Percentiles rank a stretch among this genome's conserved stretches.
Evolutionary conservation across 2,797 vertebrate genomes (phyloP).

Genomic region (Danio jaintianensis): DNA sequence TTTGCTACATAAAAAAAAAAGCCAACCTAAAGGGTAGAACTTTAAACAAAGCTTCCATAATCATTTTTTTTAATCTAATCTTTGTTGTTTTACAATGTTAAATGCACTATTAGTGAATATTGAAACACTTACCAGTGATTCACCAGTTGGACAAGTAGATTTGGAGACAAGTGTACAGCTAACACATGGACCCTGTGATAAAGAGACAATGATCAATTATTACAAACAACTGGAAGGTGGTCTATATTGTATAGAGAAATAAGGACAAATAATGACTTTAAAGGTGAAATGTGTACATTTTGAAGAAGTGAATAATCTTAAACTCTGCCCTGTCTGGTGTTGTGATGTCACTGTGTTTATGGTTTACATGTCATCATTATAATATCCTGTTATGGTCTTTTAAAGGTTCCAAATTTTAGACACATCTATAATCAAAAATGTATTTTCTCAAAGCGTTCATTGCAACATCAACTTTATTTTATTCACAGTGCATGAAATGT

Average conservation of each 20-base stretch:
- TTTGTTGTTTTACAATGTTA: neutral
- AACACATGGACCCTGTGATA: conserved; percentile 70
- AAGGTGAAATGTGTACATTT: no score
- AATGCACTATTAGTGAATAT: neutral
- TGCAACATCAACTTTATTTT: no score
- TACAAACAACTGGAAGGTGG: neutral
- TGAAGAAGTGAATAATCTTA: no score
- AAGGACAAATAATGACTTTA: neutral
- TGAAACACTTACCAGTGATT: conserved; percentile 64
- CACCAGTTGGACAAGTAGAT: conserved; percentile 70
- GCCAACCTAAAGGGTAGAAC: neutral
- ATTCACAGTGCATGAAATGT: no score
- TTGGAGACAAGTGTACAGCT: conserved; percentile 56
- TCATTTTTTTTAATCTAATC: neutral
- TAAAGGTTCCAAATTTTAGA: no score
- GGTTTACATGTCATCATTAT: no score
- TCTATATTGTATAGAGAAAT: neutral
- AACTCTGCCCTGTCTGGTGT: neutral
- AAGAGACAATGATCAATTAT: conserved; percentile 17
- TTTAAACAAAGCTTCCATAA: no score
- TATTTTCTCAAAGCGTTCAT: no score
- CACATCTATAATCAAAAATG: no score
- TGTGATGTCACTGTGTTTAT: no score
- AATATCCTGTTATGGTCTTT: no score
- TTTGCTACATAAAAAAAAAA: neutral